Base-by-base conservation (phyloP, 2,888 invertebrate species). In the Lumbricus terrestris region DNA sequence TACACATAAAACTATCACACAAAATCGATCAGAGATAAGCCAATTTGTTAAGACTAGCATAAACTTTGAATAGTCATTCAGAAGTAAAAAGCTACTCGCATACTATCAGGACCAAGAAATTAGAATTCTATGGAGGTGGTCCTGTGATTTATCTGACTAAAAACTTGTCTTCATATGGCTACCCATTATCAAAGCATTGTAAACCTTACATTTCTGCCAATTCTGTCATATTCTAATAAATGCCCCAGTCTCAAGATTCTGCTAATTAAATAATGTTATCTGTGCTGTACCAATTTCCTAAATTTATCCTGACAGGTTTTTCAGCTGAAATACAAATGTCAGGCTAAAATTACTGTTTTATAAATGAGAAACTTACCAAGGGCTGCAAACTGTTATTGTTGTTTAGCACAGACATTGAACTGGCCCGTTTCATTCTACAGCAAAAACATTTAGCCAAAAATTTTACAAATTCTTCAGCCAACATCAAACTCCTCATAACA, bases 341-440 rank as follows among this genome's bases (percentile, higher is more conserved):
- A 69, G 11, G 11, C 13, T n/a, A 69, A 29, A 69, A 1, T n/a
- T 11, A 69, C n/a, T 69, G 4, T 69, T 69, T 0, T 29, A 40
- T 40, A 47, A 88, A 18, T 11, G 40, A 88, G 37, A 40, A 29
- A 69, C 69, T 69, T 69, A 69, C 69, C 69, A 69, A n/a, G n/a
- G 11, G 6, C 69, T 69, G 69, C 69, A n/a, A 8, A 69, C 69
- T n/a, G 69, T 69, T 69, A 69, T 3, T 69, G 69, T 69, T 69
- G 69, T 91, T 91, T 82, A 91, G 88, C n/a, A 91, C 91, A 37
- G 91, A 91, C 90, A 91, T 88, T 34, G 90, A 90, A 88, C 91
- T 91, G 82, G 91, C 91, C 38, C 91, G 88, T 47, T 91, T 91
- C 91, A 91, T 91, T 47, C 91, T 91, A 89, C 34, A 40, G 54